A percentile compares a stretch with the other conserved stretches of the same genome.
phyloP scores from a whole-genome alignment of 1,140 invertebrate species.

The Harpegnathos saltator region DNA sequence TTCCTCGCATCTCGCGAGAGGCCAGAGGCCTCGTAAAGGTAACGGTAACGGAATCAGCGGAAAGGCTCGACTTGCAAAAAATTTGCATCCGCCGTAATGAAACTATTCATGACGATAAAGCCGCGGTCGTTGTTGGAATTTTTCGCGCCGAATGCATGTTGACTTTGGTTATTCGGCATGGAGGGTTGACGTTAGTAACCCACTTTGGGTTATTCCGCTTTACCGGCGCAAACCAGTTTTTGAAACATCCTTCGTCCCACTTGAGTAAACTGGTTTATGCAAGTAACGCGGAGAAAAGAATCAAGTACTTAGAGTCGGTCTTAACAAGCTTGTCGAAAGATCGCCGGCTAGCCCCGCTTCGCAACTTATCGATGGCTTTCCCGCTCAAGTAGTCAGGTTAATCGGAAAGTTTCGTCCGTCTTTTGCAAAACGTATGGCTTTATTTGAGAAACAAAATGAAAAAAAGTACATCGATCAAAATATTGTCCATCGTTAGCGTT shows the following conservation, averaged over 20 bases:
- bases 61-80: not conserved
- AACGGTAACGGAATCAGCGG: not conserved
- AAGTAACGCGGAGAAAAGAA: conserved; percentile 18
- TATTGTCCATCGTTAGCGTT: no score
- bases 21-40: not conserved
- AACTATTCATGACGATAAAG: not conserved
- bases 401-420: no score
- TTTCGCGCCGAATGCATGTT: not conserved
- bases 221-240: conserved; percentile 45
- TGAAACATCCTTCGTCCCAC: conserved; percentile 32
- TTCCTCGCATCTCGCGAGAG: not conserved
- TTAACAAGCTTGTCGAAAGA: conserved; percentile 18
- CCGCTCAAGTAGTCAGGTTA: no score
- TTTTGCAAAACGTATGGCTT: no score
- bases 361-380: not conserved
- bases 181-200: conserved; percentile 9
- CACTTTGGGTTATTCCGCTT: conserved; percentile 32
- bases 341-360: not conserved
- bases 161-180: conserved; percentile 8
- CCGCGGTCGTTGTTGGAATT: not conserved
- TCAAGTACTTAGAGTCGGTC: conserved; percentile 5
- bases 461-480: no score
- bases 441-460: no score
- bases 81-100: conserved; percentile 2
- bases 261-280: conserved; percentile 44